Base-by-base conservation (phyloP, 2,113 vertebrate genomes). In the Lophius piscatorius region DNA sequence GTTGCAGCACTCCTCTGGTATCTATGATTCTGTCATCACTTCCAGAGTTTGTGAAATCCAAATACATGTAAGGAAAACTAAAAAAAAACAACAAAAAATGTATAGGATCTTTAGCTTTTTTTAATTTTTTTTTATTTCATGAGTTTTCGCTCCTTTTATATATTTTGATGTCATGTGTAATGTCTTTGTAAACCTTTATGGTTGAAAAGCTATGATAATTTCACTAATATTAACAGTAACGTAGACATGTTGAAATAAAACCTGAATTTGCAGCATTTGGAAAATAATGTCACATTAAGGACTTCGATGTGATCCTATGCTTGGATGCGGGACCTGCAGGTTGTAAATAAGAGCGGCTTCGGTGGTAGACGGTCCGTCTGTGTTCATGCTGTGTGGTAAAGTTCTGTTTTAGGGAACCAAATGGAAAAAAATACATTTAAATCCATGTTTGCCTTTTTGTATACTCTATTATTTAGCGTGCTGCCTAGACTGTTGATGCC, bases 381-480 rank as follows among this genome's bases (percentile, higher is more conserved):
- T 59, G 29, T 78, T 50, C 21, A 50, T 62, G 17, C 29, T 23
- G 67, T 77, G 45, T 66, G 63, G 64, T 77, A 34, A 16, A 48
- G 41, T 73, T 70, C 59, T 74, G 50, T 70, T 75, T 52, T 29
- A 52, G 47, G 70, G 66, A 79, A 63, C 44, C 17, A 9, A 33
- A 60, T 21, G 36, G 23, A n/a, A 61, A 67, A 17, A 57, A 51
- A 35, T 6, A 35, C 33, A 26, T 63, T 66, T 59, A 44, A 52
- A 34, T 52, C 52, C 46, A 50, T 40, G 36, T 82, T 64, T 67
- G 52, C 51, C 42, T 83, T 78, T 69, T 52, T 66, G 57, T 73
- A 39, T 21, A 39, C 16, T 31, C 70, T n/a, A 40, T 18, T 44
- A 4, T 28, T 9, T 9, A 9, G 47, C 70, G 78, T 63, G 58